Base-by-base conservation (phyloP, 2,797 vertebrate species). In the Holocentrus rufus region DNA sequence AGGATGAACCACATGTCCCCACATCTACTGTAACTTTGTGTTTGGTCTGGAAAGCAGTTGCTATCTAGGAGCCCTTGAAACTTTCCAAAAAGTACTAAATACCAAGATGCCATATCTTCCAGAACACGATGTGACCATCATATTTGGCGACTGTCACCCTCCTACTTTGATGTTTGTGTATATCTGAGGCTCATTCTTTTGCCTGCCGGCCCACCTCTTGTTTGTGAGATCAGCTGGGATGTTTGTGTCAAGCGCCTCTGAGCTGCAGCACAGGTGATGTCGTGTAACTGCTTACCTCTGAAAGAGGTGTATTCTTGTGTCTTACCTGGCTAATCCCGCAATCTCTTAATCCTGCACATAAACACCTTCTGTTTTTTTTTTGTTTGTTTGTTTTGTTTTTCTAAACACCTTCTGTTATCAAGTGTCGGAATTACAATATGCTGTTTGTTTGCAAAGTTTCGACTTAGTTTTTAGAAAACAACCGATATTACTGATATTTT, bases 301-400 rank as follows among this genome's bases (percentile, higher is more conserved):
- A 81, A 83, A 66, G 70, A 72, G 70, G 71, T 2, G 18, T 55
- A 75, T 56, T 79, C 70, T 72, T 76, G 65, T 78, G 50, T 64
- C 50, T 61, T 73, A 68, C 69, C 57, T 68, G 71, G 73, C 54
- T 92, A 90, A 91, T 91, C 91, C 89, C 53, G 58, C 84, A 90
- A 90, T 88, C 87, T 87, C 71, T 89, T 92, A 92, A 92, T 93
- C 90, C 82, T 17, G 61, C 67, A 58, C 73, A 53, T 3, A 73
- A 74, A 86, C 83, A 66, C 17, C 22, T 57, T 72, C 39, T 60
- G 63, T 20, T 79, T n/a, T n/a, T n/a, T n/a, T n/a, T n/a, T n/a
- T n/a, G n/a, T n/a, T n/a, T n/a, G n/a, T n/a, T n/a, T n/a, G n/a
- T n/a, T n/a, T n/a, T n/a, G n/a, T n/a, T n/a, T n/a, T n/a, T n/a